Base-by-base conservation (phyloP, 2,797 vertebrate genomes). In the Ctenochaetus hawaiiensis region DNA sequence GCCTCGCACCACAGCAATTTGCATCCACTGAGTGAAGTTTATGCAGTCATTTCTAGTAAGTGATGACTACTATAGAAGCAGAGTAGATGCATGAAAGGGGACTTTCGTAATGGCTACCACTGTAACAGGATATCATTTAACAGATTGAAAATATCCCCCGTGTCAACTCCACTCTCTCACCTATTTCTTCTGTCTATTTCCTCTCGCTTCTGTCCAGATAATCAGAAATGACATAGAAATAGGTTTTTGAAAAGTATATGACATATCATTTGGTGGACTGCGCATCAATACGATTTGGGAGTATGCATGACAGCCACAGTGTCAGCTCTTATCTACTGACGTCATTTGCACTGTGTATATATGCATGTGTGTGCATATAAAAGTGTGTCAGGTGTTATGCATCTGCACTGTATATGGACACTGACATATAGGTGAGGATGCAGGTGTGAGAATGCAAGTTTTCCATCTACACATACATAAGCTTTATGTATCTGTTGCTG, bases 151-250 rank as follows among this genome's bases (percentile, higher is more conserved):
- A 69, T 26, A 78, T 66, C 64, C 16, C 47, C 8, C 0, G 0
- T 30, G 54, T 54, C 64, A 77, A 52, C 37, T 67, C 56, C 2
- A 2, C 53, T 34, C 22, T 45, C 62, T 61, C 48, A 14, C 13
- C 39, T 48, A 1, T 23, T 30, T 57, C 63, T 57, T 16, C 8
- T n/a, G 37, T 59, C 73, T 30, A 4, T 61, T 30, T 39, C n/a
- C 10, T 53, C 52, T 8, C 11, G 43, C 30, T 14, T 65, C 26
- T 34, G n/a, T 62, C 22, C 20, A 30, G 49, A 68, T 75, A 22
- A 58, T 76, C 68, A 67, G 44, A 79, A 67, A 71, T 67, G 3
- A 69, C 52, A 62, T 1, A 39, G 72, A 79, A 54, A 77, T 20
- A 26, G 37, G 5, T 26, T 70, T 77, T 45, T 77, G 1, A 60